A percentile compares a stretch with the other conserved stretches of the same genome.
These are phyloP conservation scores for Drosophila watanabei DNA, from an alignment of 1,140 invertebrate genomes.

Conservation along the genomic window DNA sequence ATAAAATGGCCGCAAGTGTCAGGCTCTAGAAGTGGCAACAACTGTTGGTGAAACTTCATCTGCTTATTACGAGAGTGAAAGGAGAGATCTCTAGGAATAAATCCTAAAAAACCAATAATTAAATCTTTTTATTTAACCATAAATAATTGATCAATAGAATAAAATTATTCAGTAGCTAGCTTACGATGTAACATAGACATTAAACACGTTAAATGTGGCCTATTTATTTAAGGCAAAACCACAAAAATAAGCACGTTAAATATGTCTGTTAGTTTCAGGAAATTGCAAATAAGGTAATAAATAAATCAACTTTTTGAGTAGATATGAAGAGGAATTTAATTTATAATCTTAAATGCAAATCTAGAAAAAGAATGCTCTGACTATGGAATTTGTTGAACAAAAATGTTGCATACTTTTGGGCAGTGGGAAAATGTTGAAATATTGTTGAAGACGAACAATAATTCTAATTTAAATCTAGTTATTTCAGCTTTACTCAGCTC, in stretches of 20 bases:
- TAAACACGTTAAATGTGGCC: neutral
- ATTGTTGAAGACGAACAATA: too few species aligned
- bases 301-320: too few species aligned
- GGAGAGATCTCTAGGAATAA: neutral
- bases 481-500: neutral
- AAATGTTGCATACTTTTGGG: neutral
- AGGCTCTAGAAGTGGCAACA: constrained; percentile 7
- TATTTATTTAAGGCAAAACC: neutral
- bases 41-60: neutral
- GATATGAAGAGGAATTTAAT: neutral
- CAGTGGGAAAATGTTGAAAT: neutral
- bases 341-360: neutral
- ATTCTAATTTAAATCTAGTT: neutral
- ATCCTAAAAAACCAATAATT: neutral
- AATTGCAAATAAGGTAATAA: constrained; percentile 5
- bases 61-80: neutral
- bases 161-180: constrained; percentile 5
- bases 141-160: neutral
- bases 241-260: neutral
- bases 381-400: neutral
- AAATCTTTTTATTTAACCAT: neutral
- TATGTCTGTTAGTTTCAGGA: neutral
- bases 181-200: too few species aligned
- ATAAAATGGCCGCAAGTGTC: neutral
- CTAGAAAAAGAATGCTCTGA: neutral